Evolutionary conservation across 1,140 invertebrate genomes (phyloP), one percentile per base, ranked within the genome.

Genomic region (Anthonomus grandis): DNA sequence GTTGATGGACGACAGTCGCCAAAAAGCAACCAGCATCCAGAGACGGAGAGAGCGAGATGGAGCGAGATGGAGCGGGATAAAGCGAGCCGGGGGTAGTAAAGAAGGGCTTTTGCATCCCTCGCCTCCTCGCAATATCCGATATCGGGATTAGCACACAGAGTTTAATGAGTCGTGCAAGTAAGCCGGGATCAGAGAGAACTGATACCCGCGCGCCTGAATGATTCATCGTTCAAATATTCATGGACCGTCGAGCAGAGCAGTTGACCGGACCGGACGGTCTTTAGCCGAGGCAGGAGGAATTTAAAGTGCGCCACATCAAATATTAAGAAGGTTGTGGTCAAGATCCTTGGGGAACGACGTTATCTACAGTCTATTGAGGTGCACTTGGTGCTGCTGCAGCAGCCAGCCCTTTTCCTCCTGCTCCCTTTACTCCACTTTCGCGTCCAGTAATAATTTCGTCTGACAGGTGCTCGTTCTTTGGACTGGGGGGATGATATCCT

Each of bases 81-180:
- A 34, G 15, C 23, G 52, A 42, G 12, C 24, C 41, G 52, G 19
- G 25, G 22, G 12, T 24, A 38, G 49, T 45, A 46, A 13, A 23
- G 36, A 44, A 21, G 47, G 45, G 44, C 51, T 34, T 21, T 23
- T 24, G 52, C 19, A 25, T 57, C 65, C 57, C 59, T 59, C 42
- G 66, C 65, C 54, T 64, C 57, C 59, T 59, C 42, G 66, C 65
- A 71, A 70, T 70, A 70, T 68, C 66, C 66, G 68, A 66, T 67
- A 65, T 64, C 62, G 42, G 67, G 70, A 72, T 73, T 71, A 72
- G 65, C 71, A 62, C 66, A 63, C 60, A 65, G 66, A 62, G 65
- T 65, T 73, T 72, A 73, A 73, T 73, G 71, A 73, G 71, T 70
- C 71, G 71, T 73, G 68, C 68, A 72, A 69, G 62, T 73, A 73